Percentiles rank a stretch among this genome's conserved stretches.
These are phyloP conservation scores for Agriopis aurantiaria DNA, from an alignment of 2,888 invertebrate species.

Conservation along the genomic window DNA sequence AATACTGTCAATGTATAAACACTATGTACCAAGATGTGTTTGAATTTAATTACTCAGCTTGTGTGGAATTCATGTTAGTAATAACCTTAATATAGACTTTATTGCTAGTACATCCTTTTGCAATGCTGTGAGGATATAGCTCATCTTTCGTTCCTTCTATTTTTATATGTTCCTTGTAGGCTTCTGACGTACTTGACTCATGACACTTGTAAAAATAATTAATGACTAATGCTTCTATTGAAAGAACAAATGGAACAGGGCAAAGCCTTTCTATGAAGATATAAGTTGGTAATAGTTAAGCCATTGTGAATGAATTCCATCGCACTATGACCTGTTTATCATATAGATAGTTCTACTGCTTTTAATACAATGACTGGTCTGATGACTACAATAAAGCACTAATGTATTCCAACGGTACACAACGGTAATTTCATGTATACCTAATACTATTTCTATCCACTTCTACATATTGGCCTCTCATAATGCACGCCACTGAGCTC, in stretches of 20 bases:
- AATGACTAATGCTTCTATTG: neutral
- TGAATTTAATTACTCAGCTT: slow-evolving; percentile 21
- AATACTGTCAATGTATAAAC: slow-evolving; percentile 14
- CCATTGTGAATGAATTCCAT: slow-evolving; percentile 23
- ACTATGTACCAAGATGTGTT: slow-evolving; percentile 14
- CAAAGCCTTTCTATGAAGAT: neutral
- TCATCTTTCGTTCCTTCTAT: neutral
- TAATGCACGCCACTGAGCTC: too few relatives aligned
- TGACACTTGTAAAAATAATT: neutral
- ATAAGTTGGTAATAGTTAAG: slow-evolving; percentile 4
- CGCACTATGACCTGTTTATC: slow-evolving; percentile 26
- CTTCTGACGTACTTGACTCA: neutral
- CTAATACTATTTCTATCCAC: too few relatives aligned
- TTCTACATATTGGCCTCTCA: too few relatives aligned
- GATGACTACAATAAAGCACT: slow-evolving; percentile 3
- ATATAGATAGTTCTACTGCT: slow-evolving; percentile 9
- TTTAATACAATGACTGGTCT: slow-evolving; percentile 16
- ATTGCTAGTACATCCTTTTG: neutral
- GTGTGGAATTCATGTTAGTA: slow-evolving; percentile 4
- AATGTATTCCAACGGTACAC: neutral
- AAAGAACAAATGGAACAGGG: neutral
- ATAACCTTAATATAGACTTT: slow-evolving; percentile 12
- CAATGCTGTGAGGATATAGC: neutral
- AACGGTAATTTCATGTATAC: neutral
- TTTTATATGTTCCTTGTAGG: neutral